phyloP scores from a whole-genome alignment of 2,113 vertebrate genomes.

The Phaethornis superciliosus region DNA sequence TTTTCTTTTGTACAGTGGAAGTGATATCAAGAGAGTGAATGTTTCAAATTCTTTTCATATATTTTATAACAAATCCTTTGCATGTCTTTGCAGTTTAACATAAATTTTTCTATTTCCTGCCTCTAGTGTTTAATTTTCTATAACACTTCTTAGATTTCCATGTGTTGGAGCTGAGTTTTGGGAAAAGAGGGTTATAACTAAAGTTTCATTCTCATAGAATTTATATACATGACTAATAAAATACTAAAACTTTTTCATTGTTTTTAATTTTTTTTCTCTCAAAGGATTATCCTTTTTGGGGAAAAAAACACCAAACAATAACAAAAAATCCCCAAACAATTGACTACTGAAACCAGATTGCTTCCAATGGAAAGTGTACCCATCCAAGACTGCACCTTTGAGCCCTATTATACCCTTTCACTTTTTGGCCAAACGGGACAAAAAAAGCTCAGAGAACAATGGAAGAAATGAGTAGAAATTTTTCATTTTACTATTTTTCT shows the following conservation, averaged over 20 bases:
- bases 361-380: neutral
- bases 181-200: neutral
- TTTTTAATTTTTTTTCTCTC: neutral
- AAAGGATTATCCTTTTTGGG: neutral
- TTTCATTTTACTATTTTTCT: neutral
- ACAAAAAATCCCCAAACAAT: neutral
- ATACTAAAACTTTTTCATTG: neutral
- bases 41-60: constrained; percentile 8
- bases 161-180: neutral
- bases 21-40: neutral
- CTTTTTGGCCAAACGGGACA: neutral
- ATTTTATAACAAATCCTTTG: constrained; percentile 7
- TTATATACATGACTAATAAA: neutral
- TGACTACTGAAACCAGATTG: neutral
- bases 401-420: neutral
- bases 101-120: constrained; percentile 1
- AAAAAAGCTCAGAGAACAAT: neutral
- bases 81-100: neutral
- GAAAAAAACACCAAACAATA: neutral
- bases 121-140: constrained; percentile 43
- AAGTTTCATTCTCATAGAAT: neutral
- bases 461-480: neutral
- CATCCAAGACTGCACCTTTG: neutral
- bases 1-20: neutral
- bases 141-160: neutral